Conservation (phyloP, 1,140 invertebrate genomes). For the Thaumetopoea pityocampa region DNA sequence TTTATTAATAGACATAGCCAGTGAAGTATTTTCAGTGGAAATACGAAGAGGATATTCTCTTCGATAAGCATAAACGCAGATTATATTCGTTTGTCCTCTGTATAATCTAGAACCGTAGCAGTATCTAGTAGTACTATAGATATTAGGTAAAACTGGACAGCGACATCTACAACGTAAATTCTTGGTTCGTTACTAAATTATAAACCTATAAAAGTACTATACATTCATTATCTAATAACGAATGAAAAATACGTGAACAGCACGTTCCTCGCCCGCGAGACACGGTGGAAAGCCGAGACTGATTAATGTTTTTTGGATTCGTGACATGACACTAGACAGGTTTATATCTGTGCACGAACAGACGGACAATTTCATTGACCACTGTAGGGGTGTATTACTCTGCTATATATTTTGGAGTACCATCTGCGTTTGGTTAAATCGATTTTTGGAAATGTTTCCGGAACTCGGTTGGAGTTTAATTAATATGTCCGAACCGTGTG, state of each 20-base stretch:
- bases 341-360: constrained; percentile 60
- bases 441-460: constrained; percentile 46
- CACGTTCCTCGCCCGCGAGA: constrained; percentile 29
- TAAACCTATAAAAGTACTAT: constrained; percentile 14
- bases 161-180: constrained; percentile 18
- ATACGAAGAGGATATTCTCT: no score
- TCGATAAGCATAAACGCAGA: no score
- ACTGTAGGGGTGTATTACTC: constrained; percentile 47
- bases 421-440: constrained; percentile 24
- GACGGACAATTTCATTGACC: constrained; percentile 61
- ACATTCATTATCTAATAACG: constrained; percentile 26
- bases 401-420: constrained; percentile 47
- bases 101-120: no score
- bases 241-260: constrained; percentile 31
- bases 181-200: constrained; percentile 8
- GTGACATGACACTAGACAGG: constrained; percentile 45
- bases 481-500: constrained; percentile 40
- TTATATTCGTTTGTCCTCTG: no score
- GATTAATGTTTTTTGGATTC: constrained; percentile 64
- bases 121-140: no score
- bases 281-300: constrained; percentile 55
- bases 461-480: constrained; percentile 53
- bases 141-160: no score
- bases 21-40: no score
- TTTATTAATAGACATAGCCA: no score